phyloP scores from a whole-genome alignment of 2,888 invertebrate genomes.

The Lasioglossum lativentre region DNA sequence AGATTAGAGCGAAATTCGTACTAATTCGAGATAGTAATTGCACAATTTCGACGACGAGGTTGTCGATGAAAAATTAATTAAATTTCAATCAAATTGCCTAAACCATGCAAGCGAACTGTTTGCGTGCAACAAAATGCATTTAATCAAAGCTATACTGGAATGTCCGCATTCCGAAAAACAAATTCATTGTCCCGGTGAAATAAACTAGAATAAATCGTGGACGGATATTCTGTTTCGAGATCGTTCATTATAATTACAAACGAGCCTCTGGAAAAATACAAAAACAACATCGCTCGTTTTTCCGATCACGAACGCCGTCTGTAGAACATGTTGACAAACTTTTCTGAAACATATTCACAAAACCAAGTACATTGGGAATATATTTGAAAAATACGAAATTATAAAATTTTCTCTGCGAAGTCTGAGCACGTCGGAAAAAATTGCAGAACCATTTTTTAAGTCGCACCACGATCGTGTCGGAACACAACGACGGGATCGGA shows the following conservation, averaged over 20 bases:
- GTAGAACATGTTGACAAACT: neutral
- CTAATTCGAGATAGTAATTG: neutral
- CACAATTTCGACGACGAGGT: neutral
- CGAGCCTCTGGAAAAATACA: neutral
- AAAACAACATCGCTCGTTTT: neutral
- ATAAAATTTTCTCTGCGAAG: too few relatives aligned
- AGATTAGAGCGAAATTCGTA: neutral
- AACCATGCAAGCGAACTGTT: neutral
- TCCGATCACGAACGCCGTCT: too few relatives aligned
- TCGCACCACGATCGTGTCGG: neutral
- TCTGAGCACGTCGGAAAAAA: neutral
- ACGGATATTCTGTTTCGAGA: neutral
- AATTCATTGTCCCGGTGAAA: neutral
- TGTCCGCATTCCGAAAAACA: neutral
- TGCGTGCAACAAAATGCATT: neutral
- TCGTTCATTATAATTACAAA: neutral
- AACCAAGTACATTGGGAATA: neutral
- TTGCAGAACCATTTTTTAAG: neutral
- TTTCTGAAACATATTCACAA: neutral
- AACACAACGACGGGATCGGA: neutral
- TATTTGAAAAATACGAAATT: neutral
- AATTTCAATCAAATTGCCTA: neutral
- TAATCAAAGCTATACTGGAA: neutral
- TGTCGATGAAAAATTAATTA: neutral
- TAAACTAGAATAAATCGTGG: neutral